Evolutionary conservation across 2,888 invertebrate species (phyloP).

Genomic region (Subacronicta megacephala): DNA sequence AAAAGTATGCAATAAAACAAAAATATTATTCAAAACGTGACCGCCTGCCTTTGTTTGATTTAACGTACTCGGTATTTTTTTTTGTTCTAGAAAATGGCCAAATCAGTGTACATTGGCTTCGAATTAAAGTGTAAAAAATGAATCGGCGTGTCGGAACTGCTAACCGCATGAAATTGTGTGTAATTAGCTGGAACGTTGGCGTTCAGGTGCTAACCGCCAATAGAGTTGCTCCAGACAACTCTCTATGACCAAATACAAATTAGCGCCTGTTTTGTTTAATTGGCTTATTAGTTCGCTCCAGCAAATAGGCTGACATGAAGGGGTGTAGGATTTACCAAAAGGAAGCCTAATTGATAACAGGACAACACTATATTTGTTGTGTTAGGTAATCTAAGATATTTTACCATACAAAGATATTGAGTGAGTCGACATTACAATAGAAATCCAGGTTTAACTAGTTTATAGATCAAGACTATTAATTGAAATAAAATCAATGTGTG

Average conservation of each 20-base stretch:
- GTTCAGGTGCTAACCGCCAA: constrained; percentile 42
- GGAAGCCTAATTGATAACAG: too few relatives aligned
- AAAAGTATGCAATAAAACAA: too few relatives aligned
- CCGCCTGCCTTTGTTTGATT: neutral
- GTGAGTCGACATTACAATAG: too few relatives aligned
- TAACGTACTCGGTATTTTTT: neutral
- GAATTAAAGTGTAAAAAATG: constrained; percentile 22
- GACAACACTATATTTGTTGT: too few relatives aligned
- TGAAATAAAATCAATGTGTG: too few relatives aligned
- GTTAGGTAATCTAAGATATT: too few relatives aligned
- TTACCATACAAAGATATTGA: too few relatives aligned
- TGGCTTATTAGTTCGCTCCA: constrained; percentile 1
- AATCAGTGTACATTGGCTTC: constrained; percentile 14
- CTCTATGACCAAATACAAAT: constrained; percentile 2
- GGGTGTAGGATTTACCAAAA: too few relatives aligned
- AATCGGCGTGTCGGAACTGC: constrained; percentile 40
- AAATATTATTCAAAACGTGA: too few relatives aligned
- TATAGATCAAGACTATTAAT: too few relatives aligned
- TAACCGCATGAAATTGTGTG: constrained; percentile 39
- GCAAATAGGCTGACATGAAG: neutral
- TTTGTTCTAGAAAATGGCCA: constrained; percentile 9
- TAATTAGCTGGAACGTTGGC: constrained; percentile 44
- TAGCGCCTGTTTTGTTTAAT: constrained; percentile 27
- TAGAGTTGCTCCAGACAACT: constrained; percentile 26
- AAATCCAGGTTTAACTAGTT: too few relatives aligned